Base-by-base conservation (phyloP, 2,797 vertebrate species). In the Todus mexicanus region DNA sequence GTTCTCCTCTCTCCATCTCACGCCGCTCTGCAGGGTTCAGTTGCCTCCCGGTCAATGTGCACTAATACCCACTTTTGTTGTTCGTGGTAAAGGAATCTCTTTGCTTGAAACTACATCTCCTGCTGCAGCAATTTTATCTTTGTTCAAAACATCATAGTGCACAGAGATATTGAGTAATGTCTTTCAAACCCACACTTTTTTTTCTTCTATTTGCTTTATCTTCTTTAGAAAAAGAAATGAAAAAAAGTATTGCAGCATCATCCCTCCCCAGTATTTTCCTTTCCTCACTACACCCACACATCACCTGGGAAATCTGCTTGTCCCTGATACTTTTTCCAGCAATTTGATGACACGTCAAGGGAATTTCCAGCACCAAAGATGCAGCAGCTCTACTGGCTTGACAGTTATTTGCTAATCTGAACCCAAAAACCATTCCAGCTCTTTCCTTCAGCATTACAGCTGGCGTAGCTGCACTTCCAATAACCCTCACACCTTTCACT, bases 321-420 rank as follows among this genome's bases (percentile, higher is more conserved):
- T 29, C 27, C 50, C 22, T 7, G 0, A 8, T 9, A n/a, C 1
- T 3, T 29, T 80, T 75, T 47, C 37, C 33, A 25, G 37, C 23
- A 51, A 31, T 56, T 66, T 2, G 0, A 10, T 22, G 18, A 75
- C 0, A 0, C 8, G 23, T 10, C 33, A 35, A 17, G 18, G 13
- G 37, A 54, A 50, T n/a, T 80, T 74, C 84, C 65, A 60, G 27
- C 64, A 38, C 31, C 8, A 31, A 38, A 75, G 59, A 48, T 1
- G 2, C 51, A 71, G 43, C 1, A 0, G 23, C 21, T 70, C 37
- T 29, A 4, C 8, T 29, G 15, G 13, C 27, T 73, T 15, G 6
- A 20, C 48, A 54, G 57, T 17, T 22, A 33, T 19, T 43, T 61
- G 21, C n/a, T 60, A 81, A 72, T 18, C 31, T 56, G n/a, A 76